Percentiles rank a stretch among this genome's conserved stretches.
phyloP scores from a whole-genome alignment of 2,797 vertebrate genomes.

The Pygocentrus nattereri region DNA sequence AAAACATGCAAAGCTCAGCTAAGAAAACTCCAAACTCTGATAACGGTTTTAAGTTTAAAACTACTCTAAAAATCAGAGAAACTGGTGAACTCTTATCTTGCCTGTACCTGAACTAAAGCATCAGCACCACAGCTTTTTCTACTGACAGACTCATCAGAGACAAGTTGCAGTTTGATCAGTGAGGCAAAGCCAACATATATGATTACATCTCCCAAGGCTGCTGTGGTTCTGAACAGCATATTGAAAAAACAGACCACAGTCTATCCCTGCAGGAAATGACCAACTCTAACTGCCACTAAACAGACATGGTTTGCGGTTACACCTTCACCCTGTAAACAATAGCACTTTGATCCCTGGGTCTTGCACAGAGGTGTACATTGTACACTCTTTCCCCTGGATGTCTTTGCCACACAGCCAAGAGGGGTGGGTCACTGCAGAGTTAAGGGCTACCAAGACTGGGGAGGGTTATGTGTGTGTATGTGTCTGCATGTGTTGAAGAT shows the following conservation, averaged over 20 bases:
- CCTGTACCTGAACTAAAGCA: neutral
- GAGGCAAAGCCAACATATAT: slow-evolving; percentile 71
- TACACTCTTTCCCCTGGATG: slow-evolving; percentile 67
- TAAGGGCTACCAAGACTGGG: slow-evolving; percentile 47
- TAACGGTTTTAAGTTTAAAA: neutral
- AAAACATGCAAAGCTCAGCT: no score
- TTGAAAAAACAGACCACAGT: slow-evolving; percentile 74
- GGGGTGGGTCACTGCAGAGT: slow-evolving; percentile 56
- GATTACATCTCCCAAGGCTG: slow-evolving; percentile 78
- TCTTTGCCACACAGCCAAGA: slow-evolving; percentile 59
- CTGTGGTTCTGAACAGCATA: slow-evolving; percentile 68
- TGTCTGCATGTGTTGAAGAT: slow-evolving; percentile 35
- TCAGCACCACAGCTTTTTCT: neutral
- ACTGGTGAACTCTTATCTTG: neutral
- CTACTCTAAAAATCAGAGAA: neutral
- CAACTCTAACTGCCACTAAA: slow-evolving; percentile 66
- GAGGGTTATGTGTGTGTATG: slow-evolving; percentile 43
- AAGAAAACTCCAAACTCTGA: no score
- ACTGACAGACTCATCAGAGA: slow-evolving; percentile 17
- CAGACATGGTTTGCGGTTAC: slow-evolving; percentile 82
- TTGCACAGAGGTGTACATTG: slow-evolving; percentile 80
- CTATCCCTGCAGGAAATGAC: slow-evolving; percentile 80
- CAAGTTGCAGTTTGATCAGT: slow-evolving; percentile 78
- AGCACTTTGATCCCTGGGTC: slow-evolving; percentile 77
- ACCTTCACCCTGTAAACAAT: slow-evolving; percentile 74